Evolutionary conservation across 2,888 invertebrate species (phyloP), one percentile per base, ranked within the genome.

Genomic region (Ennomos fuscantarius): DNA sequence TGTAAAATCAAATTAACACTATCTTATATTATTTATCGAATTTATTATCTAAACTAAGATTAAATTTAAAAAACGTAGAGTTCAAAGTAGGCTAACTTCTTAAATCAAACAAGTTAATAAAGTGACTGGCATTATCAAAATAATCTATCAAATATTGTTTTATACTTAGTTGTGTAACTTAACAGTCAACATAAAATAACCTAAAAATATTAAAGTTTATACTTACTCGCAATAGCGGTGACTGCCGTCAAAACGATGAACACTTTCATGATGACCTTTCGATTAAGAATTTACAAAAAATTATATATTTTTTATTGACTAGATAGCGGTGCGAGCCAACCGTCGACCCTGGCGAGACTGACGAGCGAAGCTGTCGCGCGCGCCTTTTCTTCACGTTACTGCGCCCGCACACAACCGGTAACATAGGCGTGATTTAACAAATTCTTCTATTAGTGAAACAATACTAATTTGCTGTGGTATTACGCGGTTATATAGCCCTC

Each of bases 221-320:
- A 89, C 91, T 92, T 84, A 92, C 92, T 89, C 79, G 92, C 90
- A 73, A 92, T 69, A 67, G 91, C 89, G 72, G 88, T 78, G 72
- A 81, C 82, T 62, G 91, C 87, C 73, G 89, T 81, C 73, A 92
- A 74, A 62, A 89, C 88, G 82, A 92, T 86, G 87, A 91, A 89
- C 88, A 91, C 91, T 91, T 90, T 92, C 92, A 92, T 92, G 81
- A 68, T 89, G 89, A 84, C 78, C 79, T 86, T 87, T 85, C 72
- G 73, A 79, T 86, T 82, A 74, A 66, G 69, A 78, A 75, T 63
- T 65, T 57, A 55, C 55, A 60, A 69, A 76, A 77, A 82, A 76
- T 77, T 72, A 68, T 79, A 76, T 15, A 76, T 67, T 70, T 69
- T 74, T 61, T 82, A 82, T 85, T 92, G 91, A 91, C 91, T 91